Evolutionary conservation across 2,797 vertebrate species (phyloP).

Genomic region (Cichlasoma orientale): DNA sequence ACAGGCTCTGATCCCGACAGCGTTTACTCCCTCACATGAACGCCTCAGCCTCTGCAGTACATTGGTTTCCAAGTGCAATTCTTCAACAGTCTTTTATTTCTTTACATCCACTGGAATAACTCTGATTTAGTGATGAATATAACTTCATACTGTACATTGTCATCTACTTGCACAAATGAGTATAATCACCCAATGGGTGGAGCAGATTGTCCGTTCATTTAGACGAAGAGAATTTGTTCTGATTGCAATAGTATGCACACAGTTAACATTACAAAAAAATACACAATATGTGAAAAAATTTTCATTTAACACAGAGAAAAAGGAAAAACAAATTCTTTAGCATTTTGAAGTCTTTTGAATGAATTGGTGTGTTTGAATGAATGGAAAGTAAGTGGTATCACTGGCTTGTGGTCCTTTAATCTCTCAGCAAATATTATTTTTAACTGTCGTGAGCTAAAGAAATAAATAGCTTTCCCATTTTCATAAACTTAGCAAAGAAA

Average conservation of each 20-base stretch:
- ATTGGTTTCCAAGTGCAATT: background rate
- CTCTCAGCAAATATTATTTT: constrained; percentile 29
- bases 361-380: background rate
- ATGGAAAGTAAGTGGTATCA: constrained; percentile 17
- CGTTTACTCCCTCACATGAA: constrained; percentile 30
- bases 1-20: constrained; percentile 39
- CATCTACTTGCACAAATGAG: background rate
- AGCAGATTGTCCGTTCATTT: background rate
- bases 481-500: constrained; percentile 4
- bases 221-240: background rate
- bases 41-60: constrained; percentile 39
- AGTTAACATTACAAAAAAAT: background rate
- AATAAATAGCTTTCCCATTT: background rate
- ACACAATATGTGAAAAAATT: background rate
- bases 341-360: background rate
- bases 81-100: background rate
- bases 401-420: constrained; percentile 13
- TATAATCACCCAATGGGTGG: background rate
- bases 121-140: background rate
- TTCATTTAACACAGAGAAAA: background rate
- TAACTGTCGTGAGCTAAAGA: background rate
- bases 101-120: background rate
- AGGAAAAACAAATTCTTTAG: background rate
- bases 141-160: background rate
- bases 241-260: background rate